A percentile compares a stretch with the other conserved stretches of the same genome.
Evolutionary conservation across 2,797 vertebrate species (phyloP).

Genomic region (Spea hammondii): DNA sequence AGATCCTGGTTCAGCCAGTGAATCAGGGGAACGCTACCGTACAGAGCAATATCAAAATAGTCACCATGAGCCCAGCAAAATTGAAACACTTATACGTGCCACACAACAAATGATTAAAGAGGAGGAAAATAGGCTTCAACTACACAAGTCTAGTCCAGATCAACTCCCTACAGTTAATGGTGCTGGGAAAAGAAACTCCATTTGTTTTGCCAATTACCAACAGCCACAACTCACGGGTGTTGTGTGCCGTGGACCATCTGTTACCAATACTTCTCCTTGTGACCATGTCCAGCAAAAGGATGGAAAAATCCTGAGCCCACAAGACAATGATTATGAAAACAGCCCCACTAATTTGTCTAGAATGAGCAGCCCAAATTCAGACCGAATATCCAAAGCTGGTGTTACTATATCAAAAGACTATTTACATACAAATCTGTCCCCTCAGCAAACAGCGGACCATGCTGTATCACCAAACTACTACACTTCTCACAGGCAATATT

Average conservation of each 20-base stretch:
- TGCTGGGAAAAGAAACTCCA: slow-evolving; percentile 77
- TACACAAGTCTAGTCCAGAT: slow-evolving; percentile 74
- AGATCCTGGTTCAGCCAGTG: slow-evolving; percentile 90
- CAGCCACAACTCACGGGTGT: slow-evolving; percentile 76
- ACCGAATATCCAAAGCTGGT: slow-evolving; percentile 79
- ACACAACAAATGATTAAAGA: slow-evolving; percentile 98
- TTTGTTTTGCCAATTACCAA: slow-evolving; percentile 80
- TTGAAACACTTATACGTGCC: slow-evolving; percentile 89
- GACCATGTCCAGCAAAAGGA: slow-evolving; percentile 81
- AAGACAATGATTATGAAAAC: slow-evolving; percentile 78
- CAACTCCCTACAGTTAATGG: slow-evolving; percentile 79
- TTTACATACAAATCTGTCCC: slow-evolving; percentile 80
- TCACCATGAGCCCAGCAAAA: slow-evolving; percentile 90
- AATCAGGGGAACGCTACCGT: slow-evolving; percentile 86
- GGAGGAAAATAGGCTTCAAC: slow-evolving; percentile 84
- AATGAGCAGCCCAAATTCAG: slow-evolving; percentile 83
- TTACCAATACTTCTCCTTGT: slow-evolving; percentile 73
- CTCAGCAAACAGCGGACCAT: slow-evolving; percentile 77
- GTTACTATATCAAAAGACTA: slow-evolving; percentile 83
- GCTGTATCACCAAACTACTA: slow-evolving; percentile 78
- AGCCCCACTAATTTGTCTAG: slow-evolving; percentile 83
- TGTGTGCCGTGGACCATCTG: slow-evolving; percentile 72
- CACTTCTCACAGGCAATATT: slow-evolving; percentile 81
- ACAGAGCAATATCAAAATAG: slow-evolving; percentile 81
- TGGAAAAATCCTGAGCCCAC: slow-evolving; percentile 79